phyloP scores from a whole-genome alignment of 2,888 invertebrate species.

The Dermolepida albohirtum region DNA sequence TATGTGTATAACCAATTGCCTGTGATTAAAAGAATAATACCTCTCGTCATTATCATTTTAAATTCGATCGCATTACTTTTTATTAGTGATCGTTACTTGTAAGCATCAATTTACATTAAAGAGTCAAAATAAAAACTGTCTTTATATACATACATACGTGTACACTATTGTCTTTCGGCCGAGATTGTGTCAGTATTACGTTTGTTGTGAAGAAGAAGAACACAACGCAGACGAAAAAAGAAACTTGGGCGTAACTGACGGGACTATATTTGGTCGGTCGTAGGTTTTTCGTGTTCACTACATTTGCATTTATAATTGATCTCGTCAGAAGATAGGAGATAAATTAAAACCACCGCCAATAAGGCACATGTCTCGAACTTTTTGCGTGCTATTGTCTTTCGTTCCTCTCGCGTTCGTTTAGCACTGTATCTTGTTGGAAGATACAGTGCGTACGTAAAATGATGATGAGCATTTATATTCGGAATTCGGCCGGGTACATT shows the following conservation, averaged over 20 bases:
- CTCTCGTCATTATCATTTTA: constrained; percentile 24
- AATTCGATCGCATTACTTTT: constrained; percentile 32
- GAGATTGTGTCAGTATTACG: constrained; percentile 17
- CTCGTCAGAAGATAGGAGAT: constrained; percentile 31
- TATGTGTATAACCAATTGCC: constrained; percentile 7
- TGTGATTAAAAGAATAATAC: constrained; percentile 14
- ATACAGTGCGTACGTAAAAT: constrained; percentile 9
- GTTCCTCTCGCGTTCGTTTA: constrained; percentile 7
- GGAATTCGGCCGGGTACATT: constrained; percentile 34
- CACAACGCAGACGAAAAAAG: constrained; percentile 11
- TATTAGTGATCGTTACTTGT: constrained; percentile 20
- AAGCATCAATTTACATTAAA: constrained; percentile 28
- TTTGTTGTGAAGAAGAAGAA: constrained; percentile 14
- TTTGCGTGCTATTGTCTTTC: constrained; percentile 19
- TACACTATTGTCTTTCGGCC: constrained; percentile 22
- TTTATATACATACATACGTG: constrained; percentile 12
- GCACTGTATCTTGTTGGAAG: constrained; percentile 6
- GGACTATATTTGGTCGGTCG: constrained; percentile 28
- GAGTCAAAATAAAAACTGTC: constrained; percentile 11
- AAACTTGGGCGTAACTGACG: constrained; percentile 25
- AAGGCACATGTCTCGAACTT: constrained; percentile 34
- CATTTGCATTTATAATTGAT: constrained; percentile 40
- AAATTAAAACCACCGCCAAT: constrained; percentile 40
- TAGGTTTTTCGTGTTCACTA: constrained; percentile 25
- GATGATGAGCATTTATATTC: constrained; percentile 41